Conservation (phyloP, 2,113 vertebrate genomes). For the Propithecus coquereli region DNA sequence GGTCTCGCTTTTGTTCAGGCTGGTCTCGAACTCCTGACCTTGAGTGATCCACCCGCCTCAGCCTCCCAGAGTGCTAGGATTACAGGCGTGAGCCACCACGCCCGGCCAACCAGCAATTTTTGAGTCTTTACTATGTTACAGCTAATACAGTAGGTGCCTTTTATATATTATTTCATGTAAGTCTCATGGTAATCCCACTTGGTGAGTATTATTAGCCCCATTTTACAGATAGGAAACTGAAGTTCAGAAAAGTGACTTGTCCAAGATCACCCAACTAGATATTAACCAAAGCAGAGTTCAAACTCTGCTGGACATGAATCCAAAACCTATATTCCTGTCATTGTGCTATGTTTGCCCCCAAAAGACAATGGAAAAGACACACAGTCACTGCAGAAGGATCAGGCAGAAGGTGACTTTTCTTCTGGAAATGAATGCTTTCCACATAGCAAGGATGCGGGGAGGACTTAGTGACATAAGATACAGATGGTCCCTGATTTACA, state of each 20-base stretch:
- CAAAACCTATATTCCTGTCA: neutral
- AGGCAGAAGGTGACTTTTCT: neutral
- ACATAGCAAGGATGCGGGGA: neutral
- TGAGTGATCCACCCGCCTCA: too few species aligned
- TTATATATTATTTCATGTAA: neutral
- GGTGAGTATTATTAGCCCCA: neutral
- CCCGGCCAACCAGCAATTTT: neutral
- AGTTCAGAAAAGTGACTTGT: slow-evolving; percentile 50
- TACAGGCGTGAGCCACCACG: too few species aligned
- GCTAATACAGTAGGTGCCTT: neutral
- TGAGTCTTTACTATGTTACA: neutral
- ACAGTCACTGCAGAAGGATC: neutral
- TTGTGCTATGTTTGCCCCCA: neutral
- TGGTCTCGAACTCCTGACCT: too few species aligned
- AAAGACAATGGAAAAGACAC: neutral
- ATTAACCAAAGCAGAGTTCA: neutral
- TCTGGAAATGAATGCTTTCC: neutral
- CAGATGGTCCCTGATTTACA: neutral
- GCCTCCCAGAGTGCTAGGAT: too few species aligned
- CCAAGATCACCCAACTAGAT: neutral
- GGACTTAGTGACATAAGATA: neutral
- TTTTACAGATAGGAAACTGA: slow-evolving; percentile 25
- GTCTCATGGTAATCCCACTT: neutral
- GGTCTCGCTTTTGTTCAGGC: too few species aligned
- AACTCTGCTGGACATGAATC: neutral